These are phyloP conservation scores for Muscidifurax raptorellus DNA, from an alignment of 1,140 invertebrate species.

Conservation along the genomic window DNA sequence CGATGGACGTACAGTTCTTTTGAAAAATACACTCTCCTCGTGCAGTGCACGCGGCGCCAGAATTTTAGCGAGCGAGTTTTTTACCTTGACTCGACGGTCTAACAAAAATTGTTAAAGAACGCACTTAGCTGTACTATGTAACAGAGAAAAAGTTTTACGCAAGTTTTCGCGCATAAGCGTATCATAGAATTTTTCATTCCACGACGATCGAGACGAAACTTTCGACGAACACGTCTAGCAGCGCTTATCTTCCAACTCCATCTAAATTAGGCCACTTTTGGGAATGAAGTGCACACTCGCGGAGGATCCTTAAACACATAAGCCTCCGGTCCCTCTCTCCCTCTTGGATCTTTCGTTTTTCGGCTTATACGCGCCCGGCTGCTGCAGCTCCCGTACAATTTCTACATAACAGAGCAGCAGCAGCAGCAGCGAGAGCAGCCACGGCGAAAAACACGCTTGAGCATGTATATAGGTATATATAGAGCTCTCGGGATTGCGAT, in stretches of 20 bases:
- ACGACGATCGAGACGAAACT: no score
- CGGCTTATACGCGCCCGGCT: not conserved
- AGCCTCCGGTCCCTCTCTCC: not conserved
- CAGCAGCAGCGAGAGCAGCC: not conserved
- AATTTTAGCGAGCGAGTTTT: not conserved
- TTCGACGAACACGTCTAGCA: not conserved
- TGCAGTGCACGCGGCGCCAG: not conserved
- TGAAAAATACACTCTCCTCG: not conserved
- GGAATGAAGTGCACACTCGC: not conserved
- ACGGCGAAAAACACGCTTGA: not conserved
- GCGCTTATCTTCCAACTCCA: not conserved
- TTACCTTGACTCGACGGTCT: no score
- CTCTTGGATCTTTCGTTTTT: not conserved
- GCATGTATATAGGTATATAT: no score
- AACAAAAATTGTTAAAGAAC: no score
- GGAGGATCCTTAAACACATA: not conserved
- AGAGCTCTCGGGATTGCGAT: not conserved
- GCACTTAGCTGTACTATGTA: no score
- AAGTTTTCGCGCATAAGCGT: no score
- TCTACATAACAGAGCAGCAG: not conserved
- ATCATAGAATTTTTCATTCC: no score
- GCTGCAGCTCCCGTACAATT: not conserved
- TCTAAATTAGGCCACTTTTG: not conserved
- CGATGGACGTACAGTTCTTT: not conserved
- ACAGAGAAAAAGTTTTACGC: no score